These are phyloP conservation scores for Pseudolaguvia tuberculata DNA, from an alignment of 2,113 vertebrate species.

Conservation along the genomic window DNA sequence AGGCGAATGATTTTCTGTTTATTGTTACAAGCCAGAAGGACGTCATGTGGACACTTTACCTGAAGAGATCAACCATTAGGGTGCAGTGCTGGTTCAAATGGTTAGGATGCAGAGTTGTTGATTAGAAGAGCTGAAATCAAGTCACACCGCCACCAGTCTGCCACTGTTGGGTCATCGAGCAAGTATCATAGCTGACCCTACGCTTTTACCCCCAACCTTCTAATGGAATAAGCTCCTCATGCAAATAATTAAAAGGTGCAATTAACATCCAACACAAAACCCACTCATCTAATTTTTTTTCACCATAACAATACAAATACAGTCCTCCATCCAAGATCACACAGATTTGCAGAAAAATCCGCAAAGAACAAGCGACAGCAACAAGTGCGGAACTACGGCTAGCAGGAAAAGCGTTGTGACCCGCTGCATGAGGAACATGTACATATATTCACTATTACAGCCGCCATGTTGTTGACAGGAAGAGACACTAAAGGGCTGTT, in stretches of 20 bases:
- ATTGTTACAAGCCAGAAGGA: conserved; percentile 1
- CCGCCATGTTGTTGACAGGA: conserved; percentile 1
- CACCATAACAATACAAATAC: neutral
- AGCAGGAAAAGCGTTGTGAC: neutral
- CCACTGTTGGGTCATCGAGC: too few species aligned
- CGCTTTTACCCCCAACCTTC: too few species aligned
- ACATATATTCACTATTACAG: conserved; percentile 5
- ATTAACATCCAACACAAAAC: neutral
- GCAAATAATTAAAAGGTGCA: too few species aligned
- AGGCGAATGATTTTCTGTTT: neutral
- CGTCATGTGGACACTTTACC: neutral
- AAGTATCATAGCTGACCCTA: too few species aligned
- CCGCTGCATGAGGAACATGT: neutral
- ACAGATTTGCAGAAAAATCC: neutral
- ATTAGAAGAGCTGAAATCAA: too few species aligned
- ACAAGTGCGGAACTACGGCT: neutral
- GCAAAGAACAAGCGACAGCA: neutral
- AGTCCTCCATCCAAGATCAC: neutral
- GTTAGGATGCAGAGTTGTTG: too few species aligned
- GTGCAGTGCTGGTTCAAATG: too few species aligned
- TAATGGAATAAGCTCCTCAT: too few species aligned
- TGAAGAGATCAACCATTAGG: neutral
- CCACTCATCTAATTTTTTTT: neutral
- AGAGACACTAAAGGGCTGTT: conserved; percentile 36
- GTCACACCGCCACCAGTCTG: too few species aligned